These are phyloP conservation scores for Patella ulyssiponensis DNA, from an alignment of 2,888 invertebrate species.

Conservation along the genomic window DNA sequence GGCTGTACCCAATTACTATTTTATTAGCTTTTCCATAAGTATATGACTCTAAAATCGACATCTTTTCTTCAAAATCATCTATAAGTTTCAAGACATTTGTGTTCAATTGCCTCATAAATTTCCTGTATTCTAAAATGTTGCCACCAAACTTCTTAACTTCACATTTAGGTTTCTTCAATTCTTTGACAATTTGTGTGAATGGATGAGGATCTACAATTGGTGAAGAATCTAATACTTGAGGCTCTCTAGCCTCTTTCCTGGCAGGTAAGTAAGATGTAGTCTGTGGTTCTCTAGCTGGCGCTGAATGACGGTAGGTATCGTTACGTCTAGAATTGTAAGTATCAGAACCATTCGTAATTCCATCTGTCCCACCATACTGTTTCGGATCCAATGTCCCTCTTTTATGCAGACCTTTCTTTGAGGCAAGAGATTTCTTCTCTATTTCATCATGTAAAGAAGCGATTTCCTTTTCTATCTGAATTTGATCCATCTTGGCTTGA, in stretches of 20 bases:
- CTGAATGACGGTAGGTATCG: neutral
- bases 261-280: neutral
- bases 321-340: neutral
- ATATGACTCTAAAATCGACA: neutral
- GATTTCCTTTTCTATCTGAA: neutral
- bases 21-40: neutral
- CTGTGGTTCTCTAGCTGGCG: neutral
- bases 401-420: too few species aligned
- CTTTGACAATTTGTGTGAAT: neutral
- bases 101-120: neutral
- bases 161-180: constrained; percentile 6
- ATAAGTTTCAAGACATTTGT: neutral
- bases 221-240: neutral
- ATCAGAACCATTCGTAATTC: neutral
- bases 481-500: neutral
- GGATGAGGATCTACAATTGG: neutral
- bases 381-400: neutral
- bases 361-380: neutral
- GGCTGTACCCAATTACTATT: neutral
- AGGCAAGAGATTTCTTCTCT: neutral
- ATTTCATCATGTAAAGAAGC: neutral
- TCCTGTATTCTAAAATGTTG: neutral
- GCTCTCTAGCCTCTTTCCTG: neutral
- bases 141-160: neutral
- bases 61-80: constrained; percentile 6